Base-by-base conservation (phyloP, 2,888 invertebrate genomes). In the Griposia aprilina region DNA sequence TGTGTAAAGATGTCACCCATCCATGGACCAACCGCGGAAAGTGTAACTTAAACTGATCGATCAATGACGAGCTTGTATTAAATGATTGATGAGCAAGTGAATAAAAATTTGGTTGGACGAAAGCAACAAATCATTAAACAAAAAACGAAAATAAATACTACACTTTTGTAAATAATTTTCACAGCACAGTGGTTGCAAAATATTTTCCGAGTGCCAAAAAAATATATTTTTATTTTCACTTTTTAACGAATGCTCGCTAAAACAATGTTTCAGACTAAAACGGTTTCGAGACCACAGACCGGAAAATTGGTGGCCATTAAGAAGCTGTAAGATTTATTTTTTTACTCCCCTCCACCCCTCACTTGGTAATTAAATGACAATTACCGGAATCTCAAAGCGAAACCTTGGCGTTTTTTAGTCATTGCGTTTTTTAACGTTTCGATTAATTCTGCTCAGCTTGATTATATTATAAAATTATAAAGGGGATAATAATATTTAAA, bases 321-420 rank as follows among this genome's bases (percentile, higher is more conserved):
- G 90, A 93, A 90, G 91, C 92, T 93, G 88, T 89, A 90, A 90
- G 93, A 88, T 93, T 94, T 93, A 91, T 94, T 94, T 94, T 94
- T 93, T 92, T 87, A 76, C 85, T 87, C 88, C 84, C 86, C 83
- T 86, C 84, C 83, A 80, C 87, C 88, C 88, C 85, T 87, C 91
- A 84, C 90, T 91, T 90, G 93, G 95, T 95, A 95, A 96, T 95
- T 95, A 95, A 95, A 95, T 93, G 95, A 94, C 94, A 95, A 96
- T 95, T 95, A 95, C 94, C 92, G 88, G 90, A 93, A 92, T 93
- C 92, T 90, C 89, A 83, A 89, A 90, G 88, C 88, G 86, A 88
- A 90, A 90, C 85, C 83, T 88, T 86, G 85, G 85, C 41, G 57
- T 84, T 85, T 90, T 89, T 90, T 84, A 57, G n/a, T 85, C 85